Evolutionary conservation across 2,113 vertebrate genomes (phyloP).

Genomic region (Anser cygnoides): DNA sequence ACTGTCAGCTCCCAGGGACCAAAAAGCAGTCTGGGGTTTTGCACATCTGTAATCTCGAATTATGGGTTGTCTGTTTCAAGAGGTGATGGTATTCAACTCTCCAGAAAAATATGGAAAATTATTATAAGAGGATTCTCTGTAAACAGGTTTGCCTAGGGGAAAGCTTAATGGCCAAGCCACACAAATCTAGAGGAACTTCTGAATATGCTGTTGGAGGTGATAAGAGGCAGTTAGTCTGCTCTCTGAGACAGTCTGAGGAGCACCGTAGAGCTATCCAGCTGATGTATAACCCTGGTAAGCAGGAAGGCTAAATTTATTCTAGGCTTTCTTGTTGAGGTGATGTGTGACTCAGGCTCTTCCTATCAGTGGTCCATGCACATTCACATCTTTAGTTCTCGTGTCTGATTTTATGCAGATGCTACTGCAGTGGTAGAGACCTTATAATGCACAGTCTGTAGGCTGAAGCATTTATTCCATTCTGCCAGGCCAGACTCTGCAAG

Average conservation of each 20-base stretch:
- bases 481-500: background rate
- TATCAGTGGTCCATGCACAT: fast-evolving
- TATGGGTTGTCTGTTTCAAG: background rate
- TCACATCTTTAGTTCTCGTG: background rate
- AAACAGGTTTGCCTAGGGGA: background rate
- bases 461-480: background rate
- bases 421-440: background rate
- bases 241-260: background rate
- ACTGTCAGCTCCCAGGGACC: background rate
- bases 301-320: background rate
- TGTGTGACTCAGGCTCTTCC: background rate
- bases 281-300: background rate
- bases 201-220: background rate
- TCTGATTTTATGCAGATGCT: background rate
- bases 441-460: background rate
- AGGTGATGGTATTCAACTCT: background rate
- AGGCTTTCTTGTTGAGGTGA: background rate
- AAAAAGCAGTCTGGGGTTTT: background rate
- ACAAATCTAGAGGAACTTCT: background rate
- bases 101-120: background rate
- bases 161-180: background rate
- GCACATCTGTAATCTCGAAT: background rate
- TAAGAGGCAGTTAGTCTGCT: background rate
- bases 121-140: background rate
- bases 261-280: background rate